Evolutionary conservation across 2,797 vertebrate genomes (phyloP).

Genomic region (Scarus forsteni): DNA sequence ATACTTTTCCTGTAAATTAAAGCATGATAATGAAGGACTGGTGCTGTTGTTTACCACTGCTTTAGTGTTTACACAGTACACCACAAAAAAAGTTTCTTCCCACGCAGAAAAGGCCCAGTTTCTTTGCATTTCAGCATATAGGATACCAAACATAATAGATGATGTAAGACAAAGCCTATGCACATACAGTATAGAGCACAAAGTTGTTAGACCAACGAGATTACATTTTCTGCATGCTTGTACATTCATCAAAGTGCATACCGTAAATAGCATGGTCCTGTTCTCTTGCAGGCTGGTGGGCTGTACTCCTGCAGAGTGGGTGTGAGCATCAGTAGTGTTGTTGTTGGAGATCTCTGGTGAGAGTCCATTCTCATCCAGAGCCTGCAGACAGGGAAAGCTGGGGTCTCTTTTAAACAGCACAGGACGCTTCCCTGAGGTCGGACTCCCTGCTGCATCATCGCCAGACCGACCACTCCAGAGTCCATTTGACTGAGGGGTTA

Average conservation of each 20-base stretch:
- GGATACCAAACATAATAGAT: not conserved
- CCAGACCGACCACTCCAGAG: conserved; percentile 20
- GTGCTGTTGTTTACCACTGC: not conserved
- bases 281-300: conserved; percentile 96
- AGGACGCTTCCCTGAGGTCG: conserved; percentile 67
- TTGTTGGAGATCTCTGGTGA: conserved; percentile 87
- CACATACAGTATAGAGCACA: not conserved
- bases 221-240: not conserved
- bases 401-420: conserved; percentile 88
- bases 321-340: conserved; percentile 72
- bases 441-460: conserved; percentile 61
- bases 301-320: conserved; percentile 85
- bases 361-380: conserved; percentile 91
- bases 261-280: conserved; percentile 97
- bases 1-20: too few relatives aligned
- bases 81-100: not conserved
- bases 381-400: conserved; percentile 84
- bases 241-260: conserved; percentile 62
- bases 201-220: not conserved
- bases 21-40: not conserved
- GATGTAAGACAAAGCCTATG: not conserved
- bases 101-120: not conserved
- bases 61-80: not conserved
- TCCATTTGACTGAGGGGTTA: conserved; percentile 83
- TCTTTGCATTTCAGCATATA: not conserved